Percentiles rank a stretch among this genome's conserved stretches.
These are phyloP conservation scores for Microcebus murinus DNA, from an alignment of 2,113 vertebrate genomes.

Conservation along the genomic window DNA sequence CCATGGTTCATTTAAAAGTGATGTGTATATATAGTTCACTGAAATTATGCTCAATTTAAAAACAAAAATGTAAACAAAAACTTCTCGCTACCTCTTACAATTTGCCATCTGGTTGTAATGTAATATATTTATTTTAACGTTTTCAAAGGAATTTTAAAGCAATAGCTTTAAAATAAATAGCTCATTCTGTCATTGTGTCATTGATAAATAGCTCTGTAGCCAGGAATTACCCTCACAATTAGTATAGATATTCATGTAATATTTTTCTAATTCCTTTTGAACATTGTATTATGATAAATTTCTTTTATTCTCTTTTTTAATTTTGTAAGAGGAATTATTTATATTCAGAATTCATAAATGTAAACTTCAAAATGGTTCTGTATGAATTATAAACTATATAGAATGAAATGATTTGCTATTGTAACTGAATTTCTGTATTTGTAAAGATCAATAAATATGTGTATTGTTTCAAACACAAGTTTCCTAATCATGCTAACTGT, in stretches of 20 bases:
- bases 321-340: background rate
- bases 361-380: background rate
- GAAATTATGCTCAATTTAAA: background rate
- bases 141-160: background rate
- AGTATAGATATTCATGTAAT: background rate
- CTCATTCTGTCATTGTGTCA: background rate
- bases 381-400: background rate
- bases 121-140: background rate
- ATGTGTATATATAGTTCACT: background rate
- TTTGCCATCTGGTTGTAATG: background rate
- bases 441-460: background rate
- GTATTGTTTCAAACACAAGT: background rate
- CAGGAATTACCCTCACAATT: background rate
- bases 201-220: background rate
- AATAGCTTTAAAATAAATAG: background rate
- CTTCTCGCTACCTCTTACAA: background rate
- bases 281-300: background rate
- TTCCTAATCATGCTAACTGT: background rate
- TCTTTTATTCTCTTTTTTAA: background rate
- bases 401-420: background rate
- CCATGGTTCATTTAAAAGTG: background rate
- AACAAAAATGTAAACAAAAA: no score
- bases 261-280: constrained; percentile 17
- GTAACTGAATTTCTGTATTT: background rate
- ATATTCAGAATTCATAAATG: background rate